Base-by-base conservation (phyloP, 2,113 vertebrate genomes). In the Antechinus stuartii region DNA sequence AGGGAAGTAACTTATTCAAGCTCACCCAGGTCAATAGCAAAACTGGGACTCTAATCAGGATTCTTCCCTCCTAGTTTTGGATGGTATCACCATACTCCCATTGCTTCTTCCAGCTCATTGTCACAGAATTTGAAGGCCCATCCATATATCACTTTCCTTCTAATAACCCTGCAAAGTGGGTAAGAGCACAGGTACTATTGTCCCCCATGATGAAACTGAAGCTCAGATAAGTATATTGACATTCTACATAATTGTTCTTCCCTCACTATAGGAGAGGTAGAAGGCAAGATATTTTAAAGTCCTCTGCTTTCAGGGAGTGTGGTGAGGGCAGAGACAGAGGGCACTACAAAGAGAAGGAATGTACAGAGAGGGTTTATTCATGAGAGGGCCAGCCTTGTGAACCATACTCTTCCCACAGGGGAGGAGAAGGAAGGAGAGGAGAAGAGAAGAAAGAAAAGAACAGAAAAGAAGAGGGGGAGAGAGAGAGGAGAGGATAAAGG, bases 401-500 rank as follows among this genome's bases (percentile, higher is more conserved):
- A 10, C 42, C 26, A 30, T 27, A 54, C 46, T 10, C 90, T 23
- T 16, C 52, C 46, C 55, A n/a, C 25, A 47, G 19, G 35, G 54
- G 7, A 46, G 50, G 0, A 3, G 14, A 52, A 30, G 90, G 24
- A 26, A 90, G 49, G 8, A 26, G 8, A 30, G 27, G 14, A 26
- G 24, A 30, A 46, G 7, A 27, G 52, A 11, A 27, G 47, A 11
- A 35, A 9, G 68, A 11, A 14, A 24, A n/a, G 2, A 10, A 24
- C 2, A 3, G n/a, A n/a, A 5, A n/a, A 16, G 19, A 25, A 27
- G 25, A 26, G 30, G 54, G 30, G 54, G 22, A 8, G 23, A 23
- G 16, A 8, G 23, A 23, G 16, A 5, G 27, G 6, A 16, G 8
- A 8, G 25, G 26, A 16, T 9, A 0, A 61, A 2, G 1, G 27